These are phyloP conservation scores for Aphelenchoides avenae DNA, from an alignment of 1,140 invertebrate genomes.

Conservation along the genomic window DNA sequence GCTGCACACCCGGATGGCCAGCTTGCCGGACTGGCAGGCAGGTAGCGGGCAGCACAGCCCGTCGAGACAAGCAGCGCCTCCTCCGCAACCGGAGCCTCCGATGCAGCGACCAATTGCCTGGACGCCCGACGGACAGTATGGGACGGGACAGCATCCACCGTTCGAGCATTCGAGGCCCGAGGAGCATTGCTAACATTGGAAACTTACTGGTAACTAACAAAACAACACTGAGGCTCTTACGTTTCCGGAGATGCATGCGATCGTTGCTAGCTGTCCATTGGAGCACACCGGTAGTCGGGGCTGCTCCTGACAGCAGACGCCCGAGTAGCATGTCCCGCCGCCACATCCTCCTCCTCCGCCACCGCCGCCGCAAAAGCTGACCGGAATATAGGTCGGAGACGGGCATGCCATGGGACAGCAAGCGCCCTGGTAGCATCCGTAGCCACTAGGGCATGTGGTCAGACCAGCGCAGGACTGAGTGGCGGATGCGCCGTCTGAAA, in stretches of 20 bases:
- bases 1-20: constrained; percentile 35
- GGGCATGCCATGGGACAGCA: constrained; percentile 28
- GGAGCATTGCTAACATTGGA: constrained; percentile 32
- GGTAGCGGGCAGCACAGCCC: constrained; percentile 44
- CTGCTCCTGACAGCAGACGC: constrained; percentile 1
- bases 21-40: constrained; percentile 26
- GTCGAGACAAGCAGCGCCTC: constrained; percentile 24
- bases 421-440: constrained; percentile 35
- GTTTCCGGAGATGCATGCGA: constrained; percentile 7
- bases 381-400: constrained; percentile 1
- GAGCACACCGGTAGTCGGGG: constrained; percentile 41
- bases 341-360: not conserved
- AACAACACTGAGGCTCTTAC: constrained; percentile 16
- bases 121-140: constrained; percentile 48
- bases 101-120: constrained; percentile 31
- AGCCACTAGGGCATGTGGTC: constrained; percentile 20
- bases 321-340: not conserved
- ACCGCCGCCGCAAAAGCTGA: constrained; percentile 13
- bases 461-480: constrained; percentile 4
- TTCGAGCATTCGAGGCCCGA: constrained; percentile 50
- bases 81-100: constrained; percentile 6
- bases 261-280: constrained; percentile 40
- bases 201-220: not conserved
- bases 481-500: constrained; percentile 12
- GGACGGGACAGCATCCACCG: constrained; percentile 54